Base-by-base conservation (phyloP, 2,888 invertebrate genomes). In the Leucoma salicis region DNA sequence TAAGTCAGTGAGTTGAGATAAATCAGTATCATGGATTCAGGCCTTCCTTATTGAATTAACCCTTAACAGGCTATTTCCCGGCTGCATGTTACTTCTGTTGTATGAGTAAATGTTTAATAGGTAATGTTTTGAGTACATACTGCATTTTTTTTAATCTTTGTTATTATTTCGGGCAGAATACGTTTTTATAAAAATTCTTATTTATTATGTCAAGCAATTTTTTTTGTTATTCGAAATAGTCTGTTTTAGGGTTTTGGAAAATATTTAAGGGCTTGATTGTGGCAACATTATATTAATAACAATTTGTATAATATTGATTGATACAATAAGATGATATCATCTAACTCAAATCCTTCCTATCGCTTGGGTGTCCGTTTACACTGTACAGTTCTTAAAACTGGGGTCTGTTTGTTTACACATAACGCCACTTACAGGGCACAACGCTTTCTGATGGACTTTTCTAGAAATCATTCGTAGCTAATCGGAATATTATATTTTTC, bases 61-160 rank as follows among this genome's bases (percentile, higher is more conserved):
- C 52, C 60, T 57, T 70, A 75, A 76, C 65, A 60, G 59, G 54
- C 50, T 27, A 52, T 66, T 71, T 74, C 76, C 75, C 66, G 66
- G 36, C 46, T 40, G 8, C 39, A 38, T 21, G 27, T 24, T 8
- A 27, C 34, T 35, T 6, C 5, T 16, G n/a, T n/a, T n/a, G n/a
- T n/a, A n/a, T n/a, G n/a, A n/a, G n/a, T n/a, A n/a, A n/a, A n/a
- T n/a, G n/a, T n/a, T n/a, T n/a, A n/a, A n/a, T n/a, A n/a, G n/a
- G n/a, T n/a, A n/a, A n/a, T n/a, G n/a, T n/a, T n/a, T n/a, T n/a
- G n/a, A n/a, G n/a, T n/a, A n/a, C n/a, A n/a, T n/a, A n/a, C n/a
- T n/a, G n/a, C n/a, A n/a, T n/a, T n/a, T n/a, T n/a, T n/a, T n/a
- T n/a, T n/a, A n/a, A n/a, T n/a, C n/a, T n/a, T n/a, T n/a, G n/a